Conservation (phyloP, 2,888 invertebrate species). For the Xestia sexstrigata region DNA sequence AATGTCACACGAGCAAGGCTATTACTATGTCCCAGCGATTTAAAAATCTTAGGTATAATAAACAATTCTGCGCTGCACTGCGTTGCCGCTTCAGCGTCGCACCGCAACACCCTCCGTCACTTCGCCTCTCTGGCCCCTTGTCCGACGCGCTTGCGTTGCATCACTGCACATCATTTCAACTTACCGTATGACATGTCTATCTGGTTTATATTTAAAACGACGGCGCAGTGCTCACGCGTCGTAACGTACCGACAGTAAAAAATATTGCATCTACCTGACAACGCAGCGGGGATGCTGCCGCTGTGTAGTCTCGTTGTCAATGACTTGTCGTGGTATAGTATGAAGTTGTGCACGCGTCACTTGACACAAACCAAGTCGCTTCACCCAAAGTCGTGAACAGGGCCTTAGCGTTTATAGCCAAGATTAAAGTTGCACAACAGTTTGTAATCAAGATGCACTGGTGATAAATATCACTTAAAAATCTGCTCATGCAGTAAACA, state of each 20-base stretch:
- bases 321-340: background rate
- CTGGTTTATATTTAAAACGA: background rate
- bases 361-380: background rate
- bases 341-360: background rate
- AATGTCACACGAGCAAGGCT: background rate
- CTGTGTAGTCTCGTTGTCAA: background rate
- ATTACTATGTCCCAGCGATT: background rate
- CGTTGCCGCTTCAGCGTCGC: background rate
- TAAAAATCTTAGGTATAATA: background rate
- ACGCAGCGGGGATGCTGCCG: background rate
- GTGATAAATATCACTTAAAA: constrained; percentile 27
- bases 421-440: constrained; percentile 32
- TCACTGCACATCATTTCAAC: background rate
- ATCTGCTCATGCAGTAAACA: constrained; percentile 10
- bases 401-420: constrained; percentile 1
- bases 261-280: background rate
- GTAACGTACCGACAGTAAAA: background rate
- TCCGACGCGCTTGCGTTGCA: too few species aligned
- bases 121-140: background rate
- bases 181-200: background rate
- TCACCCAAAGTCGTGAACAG: background rate
- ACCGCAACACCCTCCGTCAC: background rate
- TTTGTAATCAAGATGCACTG: constrained; percentile 24
- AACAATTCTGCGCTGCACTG: background rate
- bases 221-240: too few species aligned